Base-by-base conservation (phyloP, 1,140 invertebrate species). In the Achroia grisella region DNA sequence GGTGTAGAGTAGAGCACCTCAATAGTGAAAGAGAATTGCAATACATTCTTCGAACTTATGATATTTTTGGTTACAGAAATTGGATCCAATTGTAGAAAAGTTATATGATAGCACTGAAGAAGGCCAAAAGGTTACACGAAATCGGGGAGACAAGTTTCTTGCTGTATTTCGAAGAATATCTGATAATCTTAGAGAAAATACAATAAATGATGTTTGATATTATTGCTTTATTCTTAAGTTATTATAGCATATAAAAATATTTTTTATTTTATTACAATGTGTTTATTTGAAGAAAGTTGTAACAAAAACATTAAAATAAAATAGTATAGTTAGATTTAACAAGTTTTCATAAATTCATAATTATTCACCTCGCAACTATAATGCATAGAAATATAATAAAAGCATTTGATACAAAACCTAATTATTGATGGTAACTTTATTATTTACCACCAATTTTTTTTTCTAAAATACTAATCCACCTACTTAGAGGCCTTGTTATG, bases 101-200 rank as follows among this genome's bases (percentile, higher is more conserved):
- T 86, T 99, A 1, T 96, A 91, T 76, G 92, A 95, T 64, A 96
- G 95, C 68, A 97, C 97, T 34, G 98, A 99, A 88, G 98, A 99
- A 89, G 98, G 97, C 0, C 93, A 99, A 86, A 99, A 99, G 89
- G 98, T 99, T 0, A 93, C 95, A 8, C 89, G 98, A 63, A 99
- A 98, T 78, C 93, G 95, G 52, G 98, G 98, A 30, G 90, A 94
- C 33, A 99, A 99, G 86, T 98, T 93, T 89, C 69, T 96, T 45
- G 97, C 97, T 52, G 93, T 98, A 29, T 99, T 95, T 77, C 87
- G 88, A 76, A 89, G 96, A 79, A 88, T 94, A 53, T 13, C 65
- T 39, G 72, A 83, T 57, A 53, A 48, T 35, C 55, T 45, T 53
- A 43, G 49, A 31, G 6, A 49, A 49, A 44, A 50, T 10, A 48